Evolutionary conservation across 2,797 vertebrate genomes (phyloP).

Genomic region (Acanthis flammea): DNA sequence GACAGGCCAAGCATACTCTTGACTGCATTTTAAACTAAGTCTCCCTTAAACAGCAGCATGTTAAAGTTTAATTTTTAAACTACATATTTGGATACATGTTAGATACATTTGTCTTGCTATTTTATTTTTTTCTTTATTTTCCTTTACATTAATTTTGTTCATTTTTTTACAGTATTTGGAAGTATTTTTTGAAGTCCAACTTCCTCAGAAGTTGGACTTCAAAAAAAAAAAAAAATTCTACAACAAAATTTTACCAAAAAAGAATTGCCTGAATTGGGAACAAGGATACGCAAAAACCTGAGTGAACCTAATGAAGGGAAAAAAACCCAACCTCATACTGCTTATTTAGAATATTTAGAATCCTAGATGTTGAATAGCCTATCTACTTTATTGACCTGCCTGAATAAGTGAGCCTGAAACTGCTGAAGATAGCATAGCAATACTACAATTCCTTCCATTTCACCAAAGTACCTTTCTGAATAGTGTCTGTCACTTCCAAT

Average conservation of each 20-base stretch:
- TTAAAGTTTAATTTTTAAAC: background rate
- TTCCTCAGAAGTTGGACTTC: background rate
- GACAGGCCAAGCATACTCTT: background rate
- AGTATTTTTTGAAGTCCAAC: too few species aligned
- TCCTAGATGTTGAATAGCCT: background rate
- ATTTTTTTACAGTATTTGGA: background rate
- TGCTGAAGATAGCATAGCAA: background rate
- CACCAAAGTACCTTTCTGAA: background rate
- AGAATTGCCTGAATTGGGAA: background rate
- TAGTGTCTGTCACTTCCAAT: background rate
- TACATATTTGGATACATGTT: background rate
- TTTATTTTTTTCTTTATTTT: background rate
- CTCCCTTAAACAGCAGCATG: background rate
- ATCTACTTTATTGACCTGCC: background rate
- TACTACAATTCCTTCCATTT: background rate
- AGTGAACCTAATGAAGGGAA: background rate
- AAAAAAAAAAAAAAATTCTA: background rate
- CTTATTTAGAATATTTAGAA: background rate
- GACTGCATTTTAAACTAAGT: background rate
- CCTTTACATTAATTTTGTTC: background rate
- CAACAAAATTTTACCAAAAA: background rate
- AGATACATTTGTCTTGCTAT: background rate
- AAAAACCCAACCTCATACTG: background rate
- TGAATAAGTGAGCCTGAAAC: background rate
- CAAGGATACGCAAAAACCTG: rapidly evolving